Conservation (phyloP, 2,888 invertebrate species). For the Cerceris ruficornis region DNA sequence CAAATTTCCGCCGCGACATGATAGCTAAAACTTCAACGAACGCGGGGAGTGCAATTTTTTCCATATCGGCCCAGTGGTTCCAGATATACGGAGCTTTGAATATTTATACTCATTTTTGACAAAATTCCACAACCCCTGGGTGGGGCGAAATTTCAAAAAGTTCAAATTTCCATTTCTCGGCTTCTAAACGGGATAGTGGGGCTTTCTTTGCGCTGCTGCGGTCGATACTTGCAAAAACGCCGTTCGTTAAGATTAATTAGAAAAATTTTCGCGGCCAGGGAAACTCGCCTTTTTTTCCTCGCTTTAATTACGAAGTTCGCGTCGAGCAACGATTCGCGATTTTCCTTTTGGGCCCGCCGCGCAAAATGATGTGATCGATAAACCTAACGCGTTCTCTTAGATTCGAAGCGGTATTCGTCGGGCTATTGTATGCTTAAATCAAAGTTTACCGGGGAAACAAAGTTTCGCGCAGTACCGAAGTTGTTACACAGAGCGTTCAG, state of each 20-base stretch:
- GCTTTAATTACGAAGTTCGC: neutral
- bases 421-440: slow-evolving; percentile 27
- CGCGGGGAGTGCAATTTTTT: too few species aligned
- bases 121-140: too few species aligned
- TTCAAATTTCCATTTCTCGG: too few species aligned
- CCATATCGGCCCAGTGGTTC: too few species aligned
- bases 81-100: too few species aligned
- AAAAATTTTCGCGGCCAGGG: neutral
- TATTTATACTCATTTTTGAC: too few species aligned
- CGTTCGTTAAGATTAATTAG: neutral
- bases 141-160: too few species aligned
- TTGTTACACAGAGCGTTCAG: slow-evolving; percentile 15
- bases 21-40: too few species aligned
- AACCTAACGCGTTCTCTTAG: slow-evolving; percentile 7
- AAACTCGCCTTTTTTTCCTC: neutral
- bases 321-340: neutral
- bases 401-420: slow-evolving; percentile 40
- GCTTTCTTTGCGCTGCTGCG: too few species aligned
- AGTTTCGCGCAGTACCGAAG: slow-evolving; percentile 31
- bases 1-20: too few species aligned
- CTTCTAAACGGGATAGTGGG: too few species aligned
- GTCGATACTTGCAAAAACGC: too few species aligned
- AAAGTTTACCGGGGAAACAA: slow-evolving; percentile 47
- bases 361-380: slow-evolving; percentile 15
- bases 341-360: neutral